Evolutionary conservation across 2,888 invertebrate species (phyloP).

Genomic region (Sesia apiformis): DNA sequence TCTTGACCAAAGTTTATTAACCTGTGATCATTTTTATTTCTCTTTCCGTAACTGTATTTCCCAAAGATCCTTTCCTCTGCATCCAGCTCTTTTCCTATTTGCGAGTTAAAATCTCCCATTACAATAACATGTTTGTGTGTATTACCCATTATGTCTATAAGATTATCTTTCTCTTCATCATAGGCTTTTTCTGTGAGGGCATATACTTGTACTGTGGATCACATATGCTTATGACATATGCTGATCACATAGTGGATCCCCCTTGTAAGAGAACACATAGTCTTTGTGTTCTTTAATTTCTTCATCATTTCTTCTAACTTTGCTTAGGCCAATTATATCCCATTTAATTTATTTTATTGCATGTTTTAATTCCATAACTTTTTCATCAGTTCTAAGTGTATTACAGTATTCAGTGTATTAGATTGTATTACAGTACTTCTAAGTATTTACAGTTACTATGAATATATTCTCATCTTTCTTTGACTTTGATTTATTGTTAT

Average conservation of each 20-base stretch:
- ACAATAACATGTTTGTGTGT: neutral
- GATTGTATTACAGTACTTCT: neutral
- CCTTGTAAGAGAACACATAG: constrained; percentile 3
- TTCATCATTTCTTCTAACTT: neutral
- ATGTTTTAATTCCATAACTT: neutral
- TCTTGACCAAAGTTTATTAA: constrained; percentile 2
- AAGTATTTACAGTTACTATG: neutral
- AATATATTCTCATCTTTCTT: neutral
- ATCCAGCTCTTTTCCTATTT: neutral
- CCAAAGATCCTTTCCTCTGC: neutral
- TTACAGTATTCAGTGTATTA: neutral
- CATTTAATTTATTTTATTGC: neutral
- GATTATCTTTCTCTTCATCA: neutral
- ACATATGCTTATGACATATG: neutral
- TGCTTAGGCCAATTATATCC: neutral
- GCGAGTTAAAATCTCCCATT: constrained; percentile 1
- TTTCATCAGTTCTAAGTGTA: neutral
- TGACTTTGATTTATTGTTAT: neutral
- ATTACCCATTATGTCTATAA: neutral
- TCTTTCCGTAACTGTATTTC: neutral
- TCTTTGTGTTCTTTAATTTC: neutral
- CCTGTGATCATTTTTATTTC: constrained; percentile 1
- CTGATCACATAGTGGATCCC: no score
- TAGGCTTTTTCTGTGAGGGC: constrained; percentile 1
- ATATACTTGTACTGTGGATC: constrained; percentile 1